Percentiles rank a stretch among this genome's conserved stretches.
These are phyloP conservation scores for Spodoptera littoralis DNA, from an alignment of 2,888 invertebrate genomes.

Conservation along the genomic window DNA sequence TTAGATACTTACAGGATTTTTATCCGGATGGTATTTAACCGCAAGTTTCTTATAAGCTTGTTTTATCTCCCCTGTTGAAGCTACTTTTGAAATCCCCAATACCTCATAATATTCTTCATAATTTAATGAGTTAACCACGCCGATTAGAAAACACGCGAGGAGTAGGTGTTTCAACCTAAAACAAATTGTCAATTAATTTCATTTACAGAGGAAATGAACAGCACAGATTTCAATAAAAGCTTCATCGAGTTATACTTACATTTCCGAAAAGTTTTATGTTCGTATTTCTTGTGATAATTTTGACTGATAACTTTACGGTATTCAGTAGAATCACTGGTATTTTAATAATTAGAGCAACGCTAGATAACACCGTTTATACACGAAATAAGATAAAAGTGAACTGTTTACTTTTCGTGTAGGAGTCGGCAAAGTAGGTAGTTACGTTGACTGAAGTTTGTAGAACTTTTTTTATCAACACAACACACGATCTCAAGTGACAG, in stretches of 20 bases:
- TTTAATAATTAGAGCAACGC: conserved; percentile 47
- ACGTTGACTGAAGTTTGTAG: conserved; percentile 5
- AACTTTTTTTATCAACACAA: conserved; percentile 20
- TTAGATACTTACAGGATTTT: conserved; percentile 87
- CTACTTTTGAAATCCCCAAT: conserved; percentile 90
- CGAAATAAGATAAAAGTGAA: conserved; percentile 57
- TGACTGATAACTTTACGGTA: conserved; percentile 1
- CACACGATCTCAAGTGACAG: no score
- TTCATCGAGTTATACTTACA: conserved; percentile 49
- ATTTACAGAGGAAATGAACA: neutral
- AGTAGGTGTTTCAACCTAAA: conserved; percentile 72
- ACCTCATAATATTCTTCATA: conserved; percentile 89
- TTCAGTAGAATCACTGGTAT: conserved; percentile 9
- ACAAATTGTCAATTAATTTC: conserved; percentile 25
- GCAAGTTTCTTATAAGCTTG: conserved; percentile 94
- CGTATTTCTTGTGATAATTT: conserved; percentile 5
- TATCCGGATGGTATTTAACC: conserved; percentile 93
- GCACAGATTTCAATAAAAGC: conserved; percentile 9
- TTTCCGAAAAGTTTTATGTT: conserved; percentile 17
- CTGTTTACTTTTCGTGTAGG: conserved; percentile 75
- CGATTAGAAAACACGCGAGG: conserved; percentile 61
- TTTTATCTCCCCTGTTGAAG: conserved; percentile 91
- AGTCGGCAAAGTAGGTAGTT: conserved; percentile 42
- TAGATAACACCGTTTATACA: conserved; percentile 55
- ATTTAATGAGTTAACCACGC: conserved; percentile 71